Conservation (phyloP, 2,888 invertebrate genomes). For the Eristalis intricaria region DNA sequence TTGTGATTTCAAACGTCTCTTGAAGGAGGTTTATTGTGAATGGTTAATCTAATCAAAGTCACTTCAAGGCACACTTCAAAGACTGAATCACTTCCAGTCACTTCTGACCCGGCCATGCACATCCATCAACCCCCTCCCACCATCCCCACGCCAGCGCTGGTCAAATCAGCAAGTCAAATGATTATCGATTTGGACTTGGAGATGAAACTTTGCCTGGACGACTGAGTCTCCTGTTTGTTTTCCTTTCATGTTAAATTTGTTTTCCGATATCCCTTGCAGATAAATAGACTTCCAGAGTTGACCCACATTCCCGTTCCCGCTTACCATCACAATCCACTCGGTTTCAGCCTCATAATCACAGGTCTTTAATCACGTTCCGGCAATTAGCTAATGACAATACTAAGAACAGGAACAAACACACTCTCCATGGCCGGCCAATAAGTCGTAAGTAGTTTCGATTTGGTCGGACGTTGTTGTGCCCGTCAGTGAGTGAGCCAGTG, state of each 20-base stretch:
- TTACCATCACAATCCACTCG: neutral
- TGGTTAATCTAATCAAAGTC: neutral
- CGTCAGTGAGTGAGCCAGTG: neutral
- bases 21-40: neutral
- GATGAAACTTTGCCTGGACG: conserved; percentile 4
- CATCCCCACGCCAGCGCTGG: neutral
- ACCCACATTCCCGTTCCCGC: conserved; percentile 41
- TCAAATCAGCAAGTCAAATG: conserved; percentile 49
- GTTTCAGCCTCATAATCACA: conserved; percentile 33
- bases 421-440: conserved; percentile 28
- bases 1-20: neutral
- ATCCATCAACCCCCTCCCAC: neutral
- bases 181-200: conserved; percentile 48
- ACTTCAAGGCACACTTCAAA: neutral
- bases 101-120: neutral
- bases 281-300: conserved; percentile 48
- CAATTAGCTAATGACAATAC: conserved; percentile 66
- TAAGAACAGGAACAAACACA: conserved; percentile 36
- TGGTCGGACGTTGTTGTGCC: conserved; percentile 1
- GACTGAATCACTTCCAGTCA: neutral
- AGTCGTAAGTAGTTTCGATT: conserved; percentile 41
- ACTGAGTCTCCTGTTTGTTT: conserved; percentile 1
- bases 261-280: conserved; percentile 58
- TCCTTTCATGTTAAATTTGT: conserved; percentile 34
- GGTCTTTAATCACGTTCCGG: conserved; percentile 64